phyloP scores from a whole-genome alignment of 2,113 vertebrate genomes.

The Capra hircus region DNA sequence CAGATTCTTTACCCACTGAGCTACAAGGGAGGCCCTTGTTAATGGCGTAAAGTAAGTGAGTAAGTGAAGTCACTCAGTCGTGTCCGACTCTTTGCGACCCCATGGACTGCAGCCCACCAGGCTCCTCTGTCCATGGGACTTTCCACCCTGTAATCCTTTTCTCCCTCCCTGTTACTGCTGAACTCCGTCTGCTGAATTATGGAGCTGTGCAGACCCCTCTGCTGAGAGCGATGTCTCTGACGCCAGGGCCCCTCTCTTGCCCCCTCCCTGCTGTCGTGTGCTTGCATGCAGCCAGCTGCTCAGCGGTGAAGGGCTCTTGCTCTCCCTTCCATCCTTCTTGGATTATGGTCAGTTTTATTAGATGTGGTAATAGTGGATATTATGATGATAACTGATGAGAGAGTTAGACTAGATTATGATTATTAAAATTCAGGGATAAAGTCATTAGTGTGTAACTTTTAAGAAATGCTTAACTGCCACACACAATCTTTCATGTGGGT shows the following conservation, averaged over 20 bases:
- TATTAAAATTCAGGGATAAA: neutral
- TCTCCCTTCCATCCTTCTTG: neutral
- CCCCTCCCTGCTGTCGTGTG: neutral
- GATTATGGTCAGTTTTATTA: neutral
- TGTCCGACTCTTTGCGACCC: too few relatives aligned
- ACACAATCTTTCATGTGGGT: neutral
- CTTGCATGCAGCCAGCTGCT: neutral
- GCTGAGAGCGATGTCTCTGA: neutral
- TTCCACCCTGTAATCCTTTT: neutral
- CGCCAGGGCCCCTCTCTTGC: neutral
- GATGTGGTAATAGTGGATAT: neutral
- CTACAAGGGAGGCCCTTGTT: neutral
- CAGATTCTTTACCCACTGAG: too few relatives aligned
- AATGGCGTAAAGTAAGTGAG: neutral
- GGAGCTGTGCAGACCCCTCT: neutral
- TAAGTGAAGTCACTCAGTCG: too few relatives aligned
- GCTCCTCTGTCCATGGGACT: too few relatives aligned
- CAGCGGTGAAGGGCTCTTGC: neutral
- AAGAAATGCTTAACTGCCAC: neutral
- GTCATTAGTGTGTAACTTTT: neutral
- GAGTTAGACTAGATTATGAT: neutral
- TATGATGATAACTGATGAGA: neutral
- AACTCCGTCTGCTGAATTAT: neutral
- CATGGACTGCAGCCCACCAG: too few relatives aligned
- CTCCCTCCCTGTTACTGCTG: neutral